A percentile compares a stretch with the other conserved stretches of the same genome.
phyloP scores from a whole-genome alignment of 2,113 vertebrate species.

The Gavia stellata region DNA sequence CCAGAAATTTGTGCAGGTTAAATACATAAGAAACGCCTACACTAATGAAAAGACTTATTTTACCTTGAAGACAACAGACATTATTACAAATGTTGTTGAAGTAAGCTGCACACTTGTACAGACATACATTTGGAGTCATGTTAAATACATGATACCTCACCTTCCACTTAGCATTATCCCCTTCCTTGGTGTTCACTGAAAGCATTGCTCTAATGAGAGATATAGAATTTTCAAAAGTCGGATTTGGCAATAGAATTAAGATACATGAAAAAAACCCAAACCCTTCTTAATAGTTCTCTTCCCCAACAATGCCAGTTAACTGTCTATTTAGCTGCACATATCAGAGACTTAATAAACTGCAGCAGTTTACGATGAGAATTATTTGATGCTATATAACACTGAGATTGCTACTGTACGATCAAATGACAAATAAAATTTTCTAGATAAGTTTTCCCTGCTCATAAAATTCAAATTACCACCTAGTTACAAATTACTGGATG shows the following conservation, averaged over 20 bases:
- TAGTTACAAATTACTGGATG: background rate
- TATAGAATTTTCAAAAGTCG: too few relatives aligned
- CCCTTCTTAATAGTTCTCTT: background rate
- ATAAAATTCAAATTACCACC: background rate
- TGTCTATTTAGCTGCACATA: background rate
- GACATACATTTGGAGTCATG: background rate
- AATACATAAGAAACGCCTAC: background rate
- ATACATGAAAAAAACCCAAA: background rate
- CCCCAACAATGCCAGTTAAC: background rate
- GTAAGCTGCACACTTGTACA: fast-evolving
- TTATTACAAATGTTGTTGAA: too few relatives aligned
- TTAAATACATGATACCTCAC: background rate
- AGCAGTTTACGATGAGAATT: background rate
- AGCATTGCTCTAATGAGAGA: background rate
- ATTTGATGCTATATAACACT: background rate
- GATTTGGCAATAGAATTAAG: background rate
- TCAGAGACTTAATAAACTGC: background rate
- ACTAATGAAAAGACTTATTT: background rate
- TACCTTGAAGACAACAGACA: too few relatives aligned
- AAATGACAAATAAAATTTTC: background rate
- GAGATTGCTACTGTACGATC: background rate
- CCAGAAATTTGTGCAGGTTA: background rate
- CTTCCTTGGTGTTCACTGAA: background rate
- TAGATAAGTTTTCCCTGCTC: fast-evolving
- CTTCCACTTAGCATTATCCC: background rate